Conservation (phyloP, 2,888 invertebrate species). For the Drosophila birchii region DNA sequence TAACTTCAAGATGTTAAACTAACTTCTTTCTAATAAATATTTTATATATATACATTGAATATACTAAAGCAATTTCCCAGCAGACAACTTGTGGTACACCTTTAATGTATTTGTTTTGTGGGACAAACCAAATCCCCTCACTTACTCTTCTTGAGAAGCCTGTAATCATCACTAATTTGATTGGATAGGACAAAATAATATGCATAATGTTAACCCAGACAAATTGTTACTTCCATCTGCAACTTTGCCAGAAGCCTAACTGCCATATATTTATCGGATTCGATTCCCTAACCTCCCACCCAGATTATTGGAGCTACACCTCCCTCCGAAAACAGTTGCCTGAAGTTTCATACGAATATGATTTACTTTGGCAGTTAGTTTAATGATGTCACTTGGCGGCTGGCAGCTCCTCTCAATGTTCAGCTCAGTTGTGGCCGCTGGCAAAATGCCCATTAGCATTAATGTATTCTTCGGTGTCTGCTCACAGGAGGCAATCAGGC, state of each 20-base stretch:
- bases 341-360: constrained; percentile 47
- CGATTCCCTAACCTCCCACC: constrained; percentile 2
- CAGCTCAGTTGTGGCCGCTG: constrained; percentile 15
- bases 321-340: constrained; percentile 13
- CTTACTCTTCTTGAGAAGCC: not conserved
- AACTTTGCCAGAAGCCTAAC: constrained; percentile 11
- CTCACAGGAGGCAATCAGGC: constrained; percentile 62
- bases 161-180: constrained; percentile 27
- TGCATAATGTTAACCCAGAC: constrained; percentile 22
- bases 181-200: constrained; percentile 24
- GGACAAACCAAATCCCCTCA: not conserved
- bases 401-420: constrained; percentile 33
- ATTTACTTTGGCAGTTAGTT: constrained; percentile 61
- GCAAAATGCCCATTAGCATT: constrained; percentile 68
- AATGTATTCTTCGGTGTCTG: constrained; percentile 63
- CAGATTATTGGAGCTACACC: constrained; percentile 3
- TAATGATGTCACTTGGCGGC: constrained; percentile 63
- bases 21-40: not conserved
- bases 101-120: not conserved
- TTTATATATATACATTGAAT: not conserved
- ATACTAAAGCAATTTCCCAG: not conserved
- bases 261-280: constrained; percentile 25
- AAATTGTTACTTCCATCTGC: constrained; percentile 9
- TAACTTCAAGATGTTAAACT: not conserved
- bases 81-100: not conserved